phyloP scores from a whole-genome alignment of 2,888 invertebrate species.

The Archips xylosteana region DNA sequence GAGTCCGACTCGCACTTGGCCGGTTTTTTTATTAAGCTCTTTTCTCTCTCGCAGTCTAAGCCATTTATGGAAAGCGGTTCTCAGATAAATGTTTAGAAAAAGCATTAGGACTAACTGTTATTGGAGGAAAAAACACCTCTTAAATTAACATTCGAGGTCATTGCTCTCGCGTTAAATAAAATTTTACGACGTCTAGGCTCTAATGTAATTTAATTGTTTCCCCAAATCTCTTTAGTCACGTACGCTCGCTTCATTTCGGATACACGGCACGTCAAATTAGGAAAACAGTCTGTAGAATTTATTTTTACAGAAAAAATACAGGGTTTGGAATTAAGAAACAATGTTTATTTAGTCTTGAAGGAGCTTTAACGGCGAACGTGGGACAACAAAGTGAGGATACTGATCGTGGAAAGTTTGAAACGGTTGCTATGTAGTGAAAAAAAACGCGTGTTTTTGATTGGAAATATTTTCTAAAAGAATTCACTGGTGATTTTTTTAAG shows the following conservation, averaged over 20 bases:
- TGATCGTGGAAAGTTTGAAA: background rate
- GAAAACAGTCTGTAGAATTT: slow-evolving; percentile 36
- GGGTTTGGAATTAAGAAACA: slow-evolving; percentile 10
- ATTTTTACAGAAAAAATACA: slow-evolving; percentile 26
- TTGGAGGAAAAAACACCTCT: slow-evolving; percentile 2
- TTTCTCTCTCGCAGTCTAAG: background rate
- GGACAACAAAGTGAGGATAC: background rate
- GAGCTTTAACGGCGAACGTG: background rate
- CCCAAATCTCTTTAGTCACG: slow-evolving; percentile 38
- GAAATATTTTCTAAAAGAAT: too few relatives aligned
- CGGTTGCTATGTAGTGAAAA: background rate
- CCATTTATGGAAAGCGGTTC: background rate
- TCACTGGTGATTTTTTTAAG: too few relatives aligned
- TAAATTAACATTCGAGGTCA: slow-evolving; percentile 31
- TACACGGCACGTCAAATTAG: slow-evolving; percentile 38
- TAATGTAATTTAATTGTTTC: slow-evolving; percentile 36
- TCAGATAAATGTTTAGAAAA: background rate
- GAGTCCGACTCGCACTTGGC: too few relatives aligned
- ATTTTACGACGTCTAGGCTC: slow-evolving; percentile 16
- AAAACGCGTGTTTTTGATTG: too few relatives aligned
- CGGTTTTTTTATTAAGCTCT: too few relatives aligned
- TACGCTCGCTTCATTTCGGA: slow-evolving; percentile 30
- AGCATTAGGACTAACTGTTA: slow-evolving; percentile 1
- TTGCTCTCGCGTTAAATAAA: slow-evolving; percentile 18
- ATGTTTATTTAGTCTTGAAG: background rate